Evolutionary conservation across 1,140 invertebrate species (phyloP).

Genomic region (Elysia chlorotica): DNA sequence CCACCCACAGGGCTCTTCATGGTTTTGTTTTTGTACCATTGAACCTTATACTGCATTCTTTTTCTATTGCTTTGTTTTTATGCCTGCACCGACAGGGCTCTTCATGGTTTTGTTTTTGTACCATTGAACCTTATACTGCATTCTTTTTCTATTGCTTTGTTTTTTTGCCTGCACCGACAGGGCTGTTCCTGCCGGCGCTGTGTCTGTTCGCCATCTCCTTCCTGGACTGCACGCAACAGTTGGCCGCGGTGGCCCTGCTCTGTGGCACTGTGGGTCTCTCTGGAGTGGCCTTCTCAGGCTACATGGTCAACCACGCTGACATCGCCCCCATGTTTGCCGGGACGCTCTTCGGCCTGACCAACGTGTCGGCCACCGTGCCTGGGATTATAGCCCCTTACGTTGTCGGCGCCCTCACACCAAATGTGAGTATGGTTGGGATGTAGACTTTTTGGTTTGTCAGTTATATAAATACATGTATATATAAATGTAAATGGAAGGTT

Average conservation of each 20-base stretch:
- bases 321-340: conserved; percentile 80
- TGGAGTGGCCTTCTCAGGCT: conserved; percentile 67
- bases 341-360: conserved; percentile 84
- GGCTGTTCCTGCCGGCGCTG: conserved; percentile 36
- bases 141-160: too few relatives aligned
- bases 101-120: too few relatives aligned
- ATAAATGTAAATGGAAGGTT: background rate
- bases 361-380: conserved; percentile 83
- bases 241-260: conserved; percentile 40
- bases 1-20: too few relatives aligned
- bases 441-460: background rate
- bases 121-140: too few relatives aligned
- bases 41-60: too few relatives aligned
- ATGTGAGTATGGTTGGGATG: conserved; percentile 40
- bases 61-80: too few relatives aligned
- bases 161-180: conserved; percentile 26
- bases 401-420: conserved; percentile 74
- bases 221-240: conserved; percentile 40
- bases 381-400: conserved; percentile 84
- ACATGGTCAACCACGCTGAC: conserved; percentile 83
- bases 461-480: too few relatives aligned
- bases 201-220: conserved; percentile 40
- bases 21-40: too few relatives aligned
- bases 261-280: conserved; percentile 43
- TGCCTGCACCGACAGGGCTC: too few relatives aligned